Percentiles rank a stretch among this genome's conserved stretches.
Evolutionary conservation across 2,113 vertebrate species (phyloP).

Genomic region (Ageneiosus marmoratus): DNA sequence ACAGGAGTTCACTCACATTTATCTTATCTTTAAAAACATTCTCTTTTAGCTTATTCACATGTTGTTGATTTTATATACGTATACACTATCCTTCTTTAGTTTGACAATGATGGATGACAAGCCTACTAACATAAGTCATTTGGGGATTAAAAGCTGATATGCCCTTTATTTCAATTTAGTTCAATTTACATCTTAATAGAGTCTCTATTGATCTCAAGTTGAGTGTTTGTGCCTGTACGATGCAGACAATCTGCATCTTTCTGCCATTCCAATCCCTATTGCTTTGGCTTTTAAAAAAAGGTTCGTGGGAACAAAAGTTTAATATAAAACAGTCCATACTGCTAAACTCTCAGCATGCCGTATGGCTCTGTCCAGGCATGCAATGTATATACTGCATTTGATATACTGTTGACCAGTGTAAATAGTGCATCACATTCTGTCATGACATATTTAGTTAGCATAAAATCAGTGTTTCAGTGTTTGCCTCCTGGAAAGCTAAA

Average conservation of each 20-base stretch:
- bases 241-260: neutral
- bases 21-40: neutral
- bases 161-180: conserved; percentile 2
- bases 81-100: neutral
- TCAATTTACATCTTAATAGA: conserved; percentile 5
- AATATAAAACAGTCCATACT: conserved; percentile 15
- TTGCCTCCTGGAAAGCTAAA: neutral
- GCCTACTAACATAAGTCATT: neutral
- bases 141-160: neutral
- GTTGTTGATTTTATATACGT: neutral
- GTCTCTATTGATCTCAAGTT: conserved; percentile 28
- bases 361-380: conserved; percentile 14
- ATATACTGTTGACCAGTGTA: conserved; percentile 22
- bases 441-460: conserved; percentile 15
- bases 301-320: neutral
- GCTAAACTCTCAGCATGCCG: conserved; percentile 1
- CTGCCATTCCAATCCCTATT: neutral
- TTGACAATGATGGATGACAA: conserved; percentile 1
- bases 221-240: conserved; percentile 52
- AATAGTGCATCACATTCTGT: conserved; percentile 14
- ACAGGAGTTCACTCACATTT: neutral
- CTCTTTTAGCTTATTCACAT: neutral
- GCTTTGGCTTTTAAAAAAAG: neutral
- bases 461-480: conserved; percentile 14
- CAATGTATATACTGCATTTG: conserved; percentile 12